These are phyloP conservation scores for Oreortyx pictus DNA, from an alignment of 2,797 vertebrate species.

Conservation along the genomic window DNA sequence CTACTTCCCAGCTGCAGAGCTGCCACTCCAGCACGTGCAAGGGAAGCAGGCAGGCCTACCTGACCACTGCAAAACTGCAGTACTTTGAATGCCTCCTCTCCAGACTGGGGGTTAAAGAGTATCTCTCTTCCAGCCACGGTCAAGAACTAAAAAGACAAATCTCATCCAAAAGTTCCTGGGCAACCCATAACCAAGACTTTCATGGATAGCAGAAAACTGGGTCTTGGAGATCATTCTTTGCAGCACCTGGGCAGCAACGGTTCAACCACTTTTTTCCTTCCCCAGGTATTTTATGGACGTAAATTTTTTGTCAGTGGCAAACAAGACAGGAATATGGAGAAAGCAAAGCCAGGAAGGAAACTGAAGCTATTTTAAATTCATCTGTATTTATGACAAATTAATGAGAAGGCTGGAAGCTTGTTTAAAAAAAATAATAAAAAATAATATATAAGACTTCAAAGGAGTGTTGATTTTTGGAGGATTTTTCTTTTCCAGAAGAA, in stretches of 20 bases:
- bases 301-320: conserved; percentile 66
- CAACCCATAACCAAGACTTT: neutral
- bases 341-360: conserved; percentile 68
- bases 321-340: conserved; percentile 50
- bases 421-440: neutral
- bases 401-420: conserved; percentile 58
- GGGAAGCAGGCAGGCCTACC: neutral
- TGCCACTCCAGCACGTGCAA: accelerated
- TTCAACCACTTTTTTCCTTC: neutral
- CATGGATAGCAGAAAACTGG: neutral
- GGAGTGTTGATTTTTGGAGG: neutral
- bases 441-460: conserved; percentile 44
- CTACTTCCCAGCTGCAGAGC: neutral
- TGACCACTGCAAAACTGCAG: neutral
- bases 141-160: neutral
- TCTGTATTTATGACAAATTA: conserved; percentile 65
- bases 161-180: neutral
- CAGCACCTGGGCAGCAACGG: conserved; percentile 15
- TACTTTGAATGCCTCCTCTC: neutral
- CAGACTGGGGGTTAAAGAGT: neutral
- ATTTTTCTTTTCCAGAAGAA: neutral
- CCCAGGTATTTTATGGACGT: neutral
- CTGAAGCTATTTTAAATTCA: conserved; percentile 62
- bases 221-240: neutral
- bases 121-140: neutral